Conservation (phyloP, 2,797 vertebrate genomes). For the Merluccius polli region DNA sequence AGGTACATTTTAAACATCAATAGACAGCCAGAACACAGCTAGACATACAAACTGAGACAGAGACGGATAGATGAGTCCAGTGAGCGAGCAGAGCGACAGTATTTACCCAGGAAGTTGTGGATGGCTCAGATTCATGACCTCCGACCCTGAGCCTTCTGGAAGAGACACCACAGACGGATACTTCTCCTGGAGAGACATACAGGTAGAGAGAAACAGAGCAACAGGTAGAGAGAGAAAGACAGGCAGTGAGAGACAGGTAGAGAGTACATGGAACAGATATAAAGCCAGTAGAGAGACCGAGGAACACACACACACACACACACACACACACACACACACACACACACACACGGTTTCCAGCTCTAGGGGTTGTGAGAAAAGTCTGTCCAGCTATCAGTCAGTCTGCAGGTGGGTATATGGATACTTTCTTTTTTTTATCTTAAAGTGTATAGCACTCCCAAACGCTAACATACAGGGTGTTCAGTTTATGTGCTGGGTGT, state of each 20-base stretch:
- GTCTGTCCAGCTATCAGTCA: slow-evolving; percentile 7
- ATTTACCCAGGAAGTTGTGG: slow-evolving; percentile 75
- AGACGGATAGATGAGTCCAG: neutral
- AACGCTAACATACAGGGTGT: slow-evolving; percentile 14
- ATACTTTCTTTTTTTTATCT: neutral
- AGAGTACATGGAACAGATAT: neutral
- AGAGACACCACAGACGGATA: slow-evolving; percentile 76
- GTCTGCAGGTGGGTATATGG: neutral
- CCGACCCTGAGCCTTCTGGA: slow-evolving; percentile 72
- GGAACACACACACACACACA: too few species aligned
- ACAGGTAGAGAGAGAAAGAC: neutral
- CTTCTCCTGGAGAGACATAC: slow-evolving; percentile 70
- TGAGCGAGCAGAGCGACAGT: neutral
- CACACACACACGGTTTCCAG: slow-evolving; percentile 37
- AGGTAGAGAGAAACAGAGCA: neutral
- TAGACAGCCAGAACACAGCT: neutral
- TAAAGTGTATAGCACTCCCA: neutral
- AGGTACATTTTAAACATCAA: slow-evolving; percentile 29
- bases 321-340: slow-evolving; percentile 12
- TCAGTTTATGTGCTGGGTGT: neutral
- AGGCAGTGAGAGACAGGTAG: too few species aligned
- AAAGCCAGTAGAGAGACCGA: neutral
- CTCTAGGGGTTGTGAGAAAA: slow-evolving; percentile 31
- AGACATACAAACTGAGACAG: too few species aligned
- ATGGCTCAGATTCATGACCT: slow-evolving; percentile 72